Conservation (phyloP, 2,888 invertebrate genomes). For the Cataglyphis livida region DNA sequence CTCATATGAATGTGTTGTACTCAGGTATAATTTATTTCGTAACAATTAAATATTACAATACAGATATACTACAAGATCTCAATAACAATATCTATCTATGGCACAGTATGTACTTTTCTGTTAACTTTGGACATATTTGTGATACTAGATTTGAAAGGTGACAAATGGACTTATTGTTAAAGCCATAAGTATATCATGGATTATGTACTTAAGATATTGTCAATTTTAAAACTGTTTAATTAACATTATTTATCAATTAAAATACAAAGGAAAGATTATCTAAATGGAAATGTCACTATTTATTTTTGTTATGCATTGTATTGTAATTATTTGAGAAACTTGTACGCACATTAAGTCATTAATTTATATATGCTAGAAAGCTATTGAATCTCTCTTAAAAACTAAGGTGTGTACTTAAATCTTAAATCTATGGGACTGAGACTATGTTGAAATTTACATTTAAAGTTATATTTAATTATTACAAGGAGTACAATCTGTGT, state of each 20-base stretch:
- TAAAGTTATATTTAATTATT: conserved; percentile 9
- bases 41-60: neutral
- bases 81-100: neutral
- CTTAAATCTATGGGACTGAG: neutral
- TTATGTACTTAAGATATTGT: conserved; percentile 34
- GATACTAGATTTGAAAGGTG: conserved; percentile 29
- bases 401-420: conserved; percentile 18
- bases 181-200: neutral
- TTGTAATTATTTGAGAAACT: neutral
- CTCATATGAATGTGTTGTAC: conserved; percentile 24
- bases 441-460: neutral
- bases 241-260: conserved; percentile 2
- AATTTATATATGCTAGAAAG: neutral
- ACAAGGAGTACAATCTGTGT: neutral
- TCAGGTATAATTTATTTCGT: conserved; percentile 46
- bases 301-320: neutral
- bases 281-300: conserved; percentile 7
- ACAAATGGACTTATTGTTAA: neutral
- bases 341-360: neutral
- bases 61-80: conserved; percentile 36
- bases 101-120: conserved; percentile 12
- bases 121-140: conserved; percentile 21
- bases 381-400: conserved; percentile 11
- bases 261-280: neutral
- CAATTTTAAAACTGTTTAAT: neutral